Evolutionary conservation across 1,140 invertebrate species (phyloP), one percentile per base, ranked within the genome.

Genomic region (Papilio xuthus): DNA sequence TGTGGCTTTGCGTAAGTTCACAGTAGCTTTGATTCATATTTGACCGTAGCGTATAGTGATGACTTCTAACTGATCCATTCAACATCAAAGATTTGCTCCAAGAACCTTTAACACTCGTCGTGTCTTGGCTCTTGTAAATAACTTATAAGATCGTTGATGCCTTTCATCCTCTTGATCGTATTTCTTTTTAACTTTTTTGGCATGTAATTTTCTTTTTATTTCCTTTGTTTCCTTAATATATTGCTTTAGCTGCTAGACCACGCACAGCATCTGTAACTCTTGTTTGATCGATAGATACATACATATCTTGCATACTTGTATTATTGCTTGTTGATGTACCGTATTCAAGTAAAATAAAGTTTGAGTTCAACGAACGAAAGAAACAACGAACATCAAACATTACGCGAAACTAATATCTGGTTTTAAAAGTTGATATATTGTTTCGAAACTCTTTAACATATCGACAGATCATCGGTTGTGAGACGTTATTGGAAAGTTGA

Each of bases 401-500:
- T 15, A 47, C 10, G 44, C n/a, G 50, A 53, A 53, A 20, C 6
- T 53, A n/a, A 53, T 7, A 53, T n/a, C 50, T 53, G n/a, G n/a
- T 53, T 53, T 53, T 8, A 12, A 53, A 20, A 53, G 18, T 53
- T 20, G 7, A 53, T 20, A 53, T 53, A 67, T 67, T 67, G 60
- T 67, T 10, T 67, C 28, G 15, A 67, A 67, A 32, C 28, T 67
- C 63, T 70, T 32, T 28, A 12, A 67, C 26, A 18, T 28, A 67
- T 28, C 26, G 60, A 4, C 4, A 28, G 26, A 26, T 12, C 26
- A 67, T 67, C 60, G 60, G 26, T 37, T 70, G 67, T 41, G 44
- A 20, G 47, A 63, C 28, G 73, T 9, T 71, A 77, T 86, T 90
- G 79, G 86, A 90, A 90, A 90, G 85, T 87, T 71, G 85, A 86